Base-by-base conservation (phyloP, 2,888 invertebrate species). In the Pyrochroa serraticornis region DNA sequence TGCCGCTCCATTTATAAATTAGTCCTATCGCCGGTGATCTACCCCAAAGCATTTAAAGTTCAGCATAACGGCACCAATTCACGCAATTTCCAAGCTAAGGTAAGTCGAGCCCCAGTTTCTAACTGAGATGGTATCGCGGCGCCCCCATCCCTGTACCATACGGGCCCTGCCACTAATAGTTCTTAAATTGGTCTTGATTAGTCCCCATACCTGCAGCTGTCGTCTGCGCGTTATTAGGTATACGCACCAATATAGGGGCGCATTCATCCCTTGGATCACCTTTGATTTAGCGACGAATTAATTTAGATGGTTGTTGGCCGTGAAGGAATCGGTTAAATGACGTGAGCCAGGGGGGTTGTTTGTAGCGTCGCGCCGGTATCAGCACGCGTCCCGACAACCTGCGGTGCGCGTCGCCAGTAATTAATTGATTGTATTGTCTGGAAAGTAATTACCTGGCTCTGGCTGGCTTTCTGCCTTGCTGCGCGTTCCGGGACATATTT, bases 381-480 rank as follows among this genome's bases (percentile, higher is more conserved):
- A 65, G 65, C 63, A 64, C 71, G 75, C 71, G 74, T 71, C 71
- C 71, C 70, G 75, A 69, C 74, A 74, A 75, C 75, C 75, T 74
- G 73, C 72, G 69, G 75, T 70, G 75, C 74, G 71, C 78, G 79
- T 78, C 79, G 31, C 74, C 74, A 71, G 74, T 79, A 79, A 80
- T 80, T 79, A 80, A 80, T 80, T 79, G 79, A 80, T 79, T 76
- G 78, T 75, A 79, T 80, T 79, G 79, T 79, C 77, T 77, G 74
- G 75, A 78, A 79, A 78, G 79, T 79, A 79, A 80, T 80, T 79
- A 80, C 80, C 80, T 80, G 80, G 76, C 73, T 73, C 72, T 72
- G 58, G 60, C 68, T 64, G 71, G 71, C 72, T 75, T 73, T 76
- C 75, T 71, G 75, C 72, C 71, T 71, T 68, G 64, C 69, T 71